Evolutionary conservation across 1,140 invertebrate genomes (phyloP).

Genomic region (Nephotettix cincticeps): DNA sequence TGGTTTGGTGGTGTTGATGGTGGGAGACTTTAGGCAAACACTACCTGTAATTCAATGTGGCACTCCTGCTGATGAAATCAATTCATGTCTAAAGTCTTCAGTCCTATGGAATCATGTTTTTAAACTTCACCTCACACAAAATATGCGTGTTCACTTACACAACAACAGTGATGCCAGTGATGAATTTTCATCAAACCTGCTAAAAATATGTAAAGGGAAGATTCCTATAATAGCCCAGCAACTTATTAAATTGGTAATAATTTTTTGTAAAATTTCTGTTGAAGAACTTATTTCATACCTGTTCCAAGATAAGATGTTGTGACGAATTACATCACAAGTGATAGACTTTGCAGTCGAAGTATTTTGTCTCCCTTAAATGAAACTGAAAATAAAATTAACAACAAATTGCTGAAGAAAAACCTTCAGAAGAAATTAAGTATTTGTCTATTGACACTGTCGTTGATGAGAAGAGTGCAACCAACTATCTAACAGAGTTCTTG

Average conservation of each 20-base stretch:
- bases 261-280: background rate
- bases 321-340: conserved; percentile 2
- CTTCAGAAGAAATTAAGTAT: no score
- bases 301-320: background rate
- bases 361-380: no score
- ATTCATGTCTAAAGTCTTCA: conserved; percentile 49
- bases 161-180: no score
- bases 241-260: background rate
- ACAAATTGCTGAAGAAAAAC: no score
- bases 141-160: background rate
- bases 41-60: conserved; percentile 28
- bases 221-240: background rate
- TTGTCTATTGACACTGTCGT: conserved; percentile 43
- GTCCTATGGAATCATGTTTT: conserved; percentile 44
- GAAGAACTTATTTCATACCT: background rate
- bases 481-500: conserved; percentile 47
- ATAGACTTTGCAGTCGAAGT: conserved; percentile 30
- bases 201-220: no score
- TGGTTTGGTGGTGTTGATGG: conserved; percentile 39
- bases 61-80: conserved; percentile 40
- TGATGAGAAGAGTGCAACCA: conserved; percentile 39
- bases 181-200: no score
- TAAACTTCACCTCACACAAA: conserved; percentile 13
- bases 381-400: no score
- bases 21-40: conserved; percentile 43